Base-by-base conservation (phyloP, 1,140 invertebrate genomes). In the Ectropis grisescens region DNA sequence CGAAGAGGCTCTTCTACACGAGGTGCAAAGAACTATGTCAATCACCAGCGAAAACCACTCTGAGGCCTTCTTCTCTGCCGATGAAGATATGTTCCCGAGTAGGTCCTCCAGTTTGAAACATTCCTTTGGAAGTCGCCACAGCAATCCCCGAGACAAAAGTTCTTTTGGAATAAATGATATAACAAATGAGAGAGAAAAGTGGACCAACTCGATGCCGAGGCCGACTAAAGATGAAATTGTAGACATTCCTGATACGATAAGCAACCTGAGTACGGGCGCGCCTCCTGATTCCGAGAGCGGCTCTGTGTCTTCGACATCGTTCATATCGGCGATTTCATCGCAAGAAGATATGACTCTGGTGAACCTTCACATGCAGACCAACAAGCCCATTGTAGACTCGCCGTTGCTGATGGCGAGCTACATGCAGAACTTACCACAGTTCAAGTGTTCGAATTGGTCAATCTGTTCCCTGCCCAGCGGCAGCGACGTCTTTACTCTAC, bases 331-430 rank as follows among this genome's bases (percentile, higher is more conserved):
- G 2, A 87, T 95, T 36, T 95, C 93, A 1, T 96, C 94, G n/a
- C 94, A 96, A 67, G 93, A 96, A 76, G 94, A 97, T 58, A 90
- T 95, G 60, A 93, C 94, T 1, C 75, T 97, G 32, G 93, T 98
- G 0, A 96, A 98, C 85, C 82, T 98, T 3, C 94, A 97, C 57
- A 94, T 95, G 88, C 96, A 98, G 82, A 89, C 97, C 5, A 96
- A 97, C 66, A 93, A 95, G 56, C 93, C 95, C 0, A 98, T 98
- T 38, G 90, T 95, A 11, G 92, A 94, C 48, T 98, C 95, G 1
- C 95, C 96, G 0, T 72, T 98, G 12, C 82, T 98, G 0, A 96
- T 98, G 94, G 93, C 94, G 0, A 96, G 94, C 58, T 98, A 98
- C 66, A 89, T 95, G 41, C 93, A 91, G 56, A 95, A 98, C 75